These are phyloP conservation scores for Chelonus formosanus DNA, from an alignment of 2,888 invertebrate species.

Conservation along the genomic window DNA sequence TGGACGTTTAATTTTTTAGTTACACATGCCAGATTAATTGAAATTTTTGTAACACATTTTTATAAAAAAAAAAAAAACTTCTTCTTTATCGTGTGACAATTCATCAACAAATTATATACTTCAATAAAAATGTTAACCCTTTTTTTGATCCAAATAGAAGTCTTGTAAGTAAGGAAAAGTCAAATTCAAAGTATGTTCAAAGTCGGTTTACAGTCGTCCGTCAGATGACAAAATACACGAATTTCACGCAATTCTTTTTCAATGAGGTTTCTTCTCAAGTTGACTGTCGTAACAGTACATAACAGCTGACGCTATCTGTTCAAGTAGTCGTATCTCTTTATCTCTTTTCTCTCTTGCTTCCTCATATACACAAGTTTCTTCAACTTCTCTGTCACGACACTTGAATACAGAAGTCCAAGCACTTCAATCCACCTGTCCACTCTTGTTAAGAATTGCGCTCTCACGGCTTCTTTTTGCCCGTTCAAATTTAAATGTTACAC, in stretches of 20 bases:
- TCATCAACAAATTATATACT: no score
- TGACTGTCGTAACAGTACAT: slow-evolving; percentile 53
- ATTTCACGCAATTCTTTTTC: slow-evolving; percentile 32
- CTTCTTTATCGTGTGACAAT: slow-evolving; percentile 6
- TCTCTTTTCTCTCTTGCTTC: slow-evolving; percentile 13
- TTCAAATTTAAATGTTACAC: slow-evolving; percentile 24
- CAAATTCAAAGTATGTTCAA: not conserved
- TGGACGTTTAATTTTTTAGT: slow-evolving; percentile 33
- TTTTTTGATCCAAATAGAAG: slow-evolving; percentile 15
- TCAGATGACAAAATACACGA: slow-evolving; percentile 27
- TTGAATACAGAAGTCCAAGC: slow-evolving; percentile 54
- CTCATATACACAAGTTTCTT: not conserved
- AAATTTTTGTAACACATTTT: slow-evolving; percentile 47
- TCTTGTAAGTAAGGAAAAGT: no score
- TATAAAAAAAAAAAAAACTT: slow-evolving; percentile 8
- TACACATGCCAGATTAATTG: slow-evolving; percentile 50
- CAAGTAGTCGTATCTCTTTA: slow-evolving; percentile 45
- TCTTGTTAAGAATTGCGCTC: slow-evolving; percentile 52
- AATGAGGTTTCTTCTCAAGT: slow-evolving; percentile 34
- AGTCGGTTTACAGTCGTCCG: slow-evolving; percentile 27
- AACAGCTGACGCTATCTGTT: slow-evolving; percentile 63
- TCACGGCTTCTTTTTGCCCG: slow-evolving; percentile 2
- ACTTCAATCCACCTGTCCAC: slow-evolving; percentile 62
- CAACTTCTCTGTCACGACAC: slow-evolving; percentile 46
- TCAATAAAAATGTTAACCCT: not conserved